Conservation (phyloP, 2,797 vertebrate genomes). For the Rousettus madagascariensis region DNA sequence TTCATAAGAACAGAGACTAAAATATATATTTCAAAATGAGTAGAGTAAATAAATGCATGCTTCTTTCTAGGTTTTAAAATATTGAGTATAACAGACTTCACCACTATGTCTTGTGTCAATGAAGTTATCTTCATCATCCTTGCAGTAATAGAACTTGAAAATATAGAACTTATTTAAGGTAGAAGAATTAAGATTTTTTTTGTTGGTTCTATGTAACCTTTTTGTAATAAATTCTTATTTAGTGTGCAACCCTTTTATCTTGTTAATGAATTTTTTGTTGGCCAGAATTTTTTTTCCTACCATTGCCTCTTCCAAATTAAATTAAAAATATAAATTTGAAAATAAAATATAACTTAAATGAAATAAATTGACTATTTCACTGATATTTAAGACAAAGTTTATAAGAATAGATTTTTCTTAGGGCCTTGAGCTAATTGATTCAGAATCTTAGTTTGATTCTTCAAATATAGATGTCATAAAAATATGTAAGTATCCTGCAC, state of each 20-base stretch:
- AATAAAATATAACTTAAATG: constrained; percentile 2
- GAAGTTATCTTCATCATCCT: neutral
- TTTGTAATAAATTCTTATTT: neutral
- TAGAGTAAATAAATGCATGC: constrained; percentile 36
- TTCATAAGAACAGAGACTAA: constrained; percentile 53
- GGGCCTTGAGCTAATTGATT: neutral
- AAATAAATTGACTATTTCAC: neutral
- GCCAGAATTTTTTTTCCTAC: neutral
- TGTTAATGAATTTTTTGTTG: neutral
- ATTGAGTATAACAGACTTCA: constrained; percentile 10
- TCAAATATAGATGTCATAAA: neutral
- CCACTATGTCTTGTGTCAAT: neutral
- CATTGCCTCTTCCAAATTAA: constrained; percentile 2
- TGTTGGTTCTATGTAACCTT: neutral
- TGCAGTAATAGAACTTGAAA: constrained; percentile 26
- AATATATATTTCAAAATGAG: constrained; percentile 39
- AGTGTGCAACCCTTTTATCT: neutral
- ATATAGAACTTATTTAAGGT: neutral
- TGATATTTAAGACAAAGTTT: constrained; percentile 5
- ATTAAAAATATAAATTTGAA: constrained; percentile 31
- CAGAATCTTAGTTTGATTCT: constrained; percentile 3
- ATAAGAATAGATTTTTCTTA: neutral
- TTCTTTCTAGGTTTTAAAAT: constrained; percentile 51
- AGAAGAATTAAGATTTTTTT: neutral
- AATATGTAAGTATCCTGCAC: neutral